A percentile compares a stretch with the other conserved stretches of the same genome.
phyloP scores from a whole-genome alignment of 2,113 vertebrate species.

The Riparia riparia region DNA sequence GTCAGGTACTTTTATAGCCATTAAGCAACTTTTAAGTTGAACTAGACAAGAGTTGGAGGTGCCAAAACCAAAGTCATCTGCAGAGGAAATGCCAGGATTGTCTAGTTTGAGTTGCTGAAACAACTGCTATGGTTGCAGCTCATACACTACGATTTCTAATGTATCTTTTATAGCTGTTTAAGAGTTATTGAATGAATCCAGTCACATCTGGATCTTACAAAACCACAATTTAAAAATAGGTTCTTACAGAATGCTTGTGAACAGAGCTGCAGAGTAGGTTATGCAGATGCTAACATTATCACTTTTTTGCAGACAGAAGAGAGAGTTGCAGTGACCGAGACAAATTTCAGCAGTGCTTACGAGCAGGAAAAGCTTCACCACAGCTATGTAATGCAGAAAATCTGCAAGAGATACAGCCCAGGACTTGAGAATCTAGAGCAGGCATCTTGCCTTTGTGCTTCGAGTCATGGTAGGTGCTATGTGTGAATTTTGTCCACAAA shows the following conservation, averaged over 20 bases:
- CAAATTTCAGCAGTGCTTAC: neutral
- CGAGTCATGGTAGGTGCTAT: neutral
- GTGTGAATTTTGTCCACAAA: neutral
- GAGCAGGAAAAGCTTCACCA: neutral
- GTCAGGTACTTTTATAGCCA: conserved; percentile 42
- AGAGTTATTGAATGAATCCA: neutral
- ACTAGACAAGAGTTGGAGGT: neutral
- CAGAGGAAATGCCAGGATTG: conserved; percentile 22
- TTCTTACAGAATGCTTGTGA: neutral
- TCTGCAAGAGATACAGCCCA: neutral
- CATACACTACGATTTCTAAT: neutral
- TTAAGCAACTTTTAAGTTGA: conserved; percentile 33
- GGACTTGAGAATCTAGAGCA: neutral
- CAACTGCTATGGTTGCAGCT: conserved; percentile 13
- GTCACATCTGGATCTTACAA: conserved; percentile 2
- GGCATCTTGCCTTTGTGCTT: neutral
- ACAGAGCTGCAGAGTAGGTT: neutral
- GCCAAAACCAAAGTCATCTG: conserved; percentile 45
- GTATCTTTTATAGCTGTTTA: neutral
- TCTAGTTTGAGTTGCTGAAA: neutral
- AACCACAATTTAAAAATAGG: conserved; percentile 13
- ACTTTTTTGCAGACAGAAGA: neutral
- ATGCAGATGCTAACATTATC: neutral
- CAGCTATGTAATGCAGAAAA: conserved; percentile 1
- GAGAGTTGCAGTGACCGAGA: neutral